Evolutionary conservation across 2,113 vertebrate species (phyloP).

Genomic region (Toxotes chatareus): DNA sequence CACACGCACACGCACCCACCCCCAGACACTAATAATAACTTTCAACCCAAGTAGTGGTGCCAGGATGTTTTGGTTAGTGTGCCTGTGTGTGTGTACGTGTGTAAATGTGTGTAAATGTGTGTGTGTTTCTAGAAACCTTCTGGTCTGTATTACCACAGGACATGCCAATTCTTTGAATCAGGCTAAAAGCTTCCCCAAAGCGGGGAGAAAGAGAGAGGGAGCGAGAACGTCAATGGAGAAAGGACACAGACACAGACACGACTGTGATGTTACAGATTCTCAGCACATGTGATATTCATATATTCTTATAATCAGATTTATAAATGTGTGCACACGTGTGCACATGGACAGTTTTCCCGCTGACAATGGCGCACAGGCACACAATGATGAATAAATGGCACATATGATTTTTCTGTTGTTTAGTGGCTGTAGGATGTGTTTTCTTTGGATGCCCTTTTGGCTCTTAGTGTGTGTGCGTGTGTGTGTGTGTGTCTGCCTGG

Average conservation of each 20-base stretch:
- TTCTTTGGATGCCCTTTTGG: conserved; percentile 45
- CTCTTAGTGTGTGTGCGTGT: conserved; percentile 7
- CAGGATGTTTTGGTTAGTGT: conserved; percentile 74
- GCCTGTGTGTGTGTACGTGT: conserved; percentile 37
- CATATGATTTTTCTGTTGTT: neutral
- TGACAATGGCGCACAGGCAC: neutral
- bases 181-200: conserved; percentile 79
- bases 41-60: conserved; percentile 71
- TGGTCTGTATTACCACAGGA: conserved; percentile 83
- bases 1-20: conserved; percentile 39
- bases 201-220: conserved; percentile 20
- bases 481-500: conserved; percentile 27
- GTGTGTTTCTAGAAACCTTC: conserved; percentile 63
- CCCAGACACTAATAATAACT: conserved; percentile 78
- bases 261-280: conserved; percentile 16
- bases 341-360: neutral
- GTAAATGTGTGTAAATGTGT: conserved; percentile 41
- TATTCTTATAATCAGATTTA: conserved; percentile 11
- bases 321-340: conserved; percentile 1
- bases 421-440: conserved; percentile 22
- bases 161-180: conserved; percentile 79
- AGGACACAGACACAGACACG: neutral
- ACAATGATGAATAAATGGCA: neutral
- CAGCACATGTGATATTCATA: conserved; percentile 3
- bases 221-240: conserved; percentile 34